A percentile compares a stretch with the other conserved stretches of the same genome.
Evolutionary conservation across 1,140 invertebrate species (phyloP).

Genomic region (Laupala kohalensis): DNA sequence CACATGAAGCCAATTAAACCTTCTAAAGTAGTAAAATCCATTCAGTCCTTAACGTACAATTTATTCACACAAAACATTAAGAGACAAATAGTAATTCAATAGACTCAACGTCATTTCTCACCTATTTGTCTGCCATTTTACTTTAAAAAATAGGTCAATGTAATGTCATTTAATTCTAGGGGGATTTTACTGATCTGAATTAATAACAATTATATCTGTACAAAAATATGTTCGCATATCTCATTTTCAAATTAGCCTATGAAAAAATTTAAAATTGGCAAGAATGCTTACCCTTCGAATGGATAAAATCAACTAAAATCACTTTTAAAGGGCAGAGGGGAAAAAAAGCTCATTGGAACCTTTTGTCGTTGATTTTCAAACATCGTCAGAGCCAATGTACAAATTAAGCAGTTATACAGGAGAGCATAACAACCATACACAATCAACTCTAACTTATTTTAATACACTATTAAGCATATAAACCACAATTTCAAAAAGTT

Average conservation of each 20-base stretch:
- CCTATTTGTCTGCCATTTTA: background rate
- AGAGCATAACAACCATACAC: no score
- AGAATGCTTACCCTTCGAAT: background rate
- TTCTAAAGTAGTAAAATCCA: background rate
- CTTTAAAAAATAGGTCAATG: background rate
- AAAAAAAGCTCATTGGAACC: background rate
- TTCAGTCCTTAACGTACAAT: background rate
- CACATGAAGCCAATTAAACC: no score
- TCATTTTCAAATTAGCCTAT: background rate
- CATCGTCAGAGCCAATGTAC: background rate
- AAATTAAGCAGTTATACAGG: background rate
- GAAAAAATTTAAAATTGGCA: background rate
- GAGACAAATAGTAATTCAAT: background rate
- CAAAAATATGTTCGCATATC: background rate
- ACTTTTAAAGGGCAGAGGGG: background rate
- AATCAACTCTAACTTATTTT: no score
- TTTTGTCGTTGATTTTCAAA: background rate
- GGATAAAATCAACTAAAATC: background rate
- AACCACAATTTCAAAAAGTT: background rate
- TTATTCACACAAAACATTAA: background rate
- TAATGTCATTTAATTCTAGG: background rate
- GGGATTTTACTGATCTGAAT: background rate
- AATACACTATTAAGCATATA: background rate
- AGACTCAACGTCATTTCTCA: no score
- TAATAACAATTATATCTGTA: background rate